Percentiles rank a stretch among this genome's conserved stretches.
Evolutionary conservation across 2,888 invertebrate species (phyloP).

Genomic region (Eugnorisma glareosa): DNA sequence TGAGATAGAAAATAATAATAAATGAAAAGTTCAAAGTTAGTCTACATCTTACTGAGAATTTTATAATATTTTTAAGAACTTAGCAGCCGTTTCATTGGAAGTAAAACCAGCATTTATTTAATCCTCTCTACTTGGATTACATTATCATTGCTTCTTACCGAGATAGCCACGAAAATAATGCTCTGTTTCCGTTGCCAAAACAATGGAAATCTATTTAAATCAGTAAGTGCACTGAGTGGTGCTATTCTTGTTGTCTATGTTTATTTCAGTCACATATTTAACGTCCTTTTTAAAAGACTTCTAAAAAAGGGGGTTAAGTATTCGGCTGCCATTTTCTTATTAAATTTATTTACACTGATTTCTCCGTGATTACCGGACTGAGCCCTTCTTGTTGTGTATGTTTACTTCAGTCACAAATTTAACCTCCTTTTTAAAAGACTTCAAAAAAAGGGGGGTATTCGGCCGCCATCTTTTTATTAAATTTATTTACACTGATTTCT

Average conservation of each 20-base stretch:
- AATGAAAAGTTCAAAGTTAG: conserved; percentile 13
- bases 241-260: conserved; percentile 4
- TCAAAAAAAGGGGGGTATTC: too few species aligned
- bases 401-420: too few species aligned
- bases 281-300: too few species aligned
- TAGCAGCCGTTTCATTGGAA: background rate
- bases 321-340: too few species aligned
- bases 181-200: conserved; percentile 46
- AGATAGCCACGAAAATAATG: conserved; percentile 40
- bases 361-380: too few species aligned
- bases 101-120: conserved; percentile 20
- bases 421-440: too few species aligned
- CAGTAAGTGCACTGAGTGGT: conserved; percentile 5
- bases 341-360: too few species aligned
- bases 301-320: too few species aligned
- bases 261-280: background rate
- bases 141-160: conserved; percentile 26
- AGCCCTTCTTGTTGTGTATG: too few species aligned
- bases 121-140: conserved; percentile 18
- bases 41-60: background rate
- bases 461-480: background rate
- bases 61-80: conserved; percentile 1
- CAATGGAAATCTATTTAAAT: conserved; percentile 44
- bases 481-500: background rate
- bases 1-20: conserved; percentile 30